phyloP scores from a whole-genome alignment of 2,113 vertebrate species.

The Urocynchramus pylzowi region DNA sequence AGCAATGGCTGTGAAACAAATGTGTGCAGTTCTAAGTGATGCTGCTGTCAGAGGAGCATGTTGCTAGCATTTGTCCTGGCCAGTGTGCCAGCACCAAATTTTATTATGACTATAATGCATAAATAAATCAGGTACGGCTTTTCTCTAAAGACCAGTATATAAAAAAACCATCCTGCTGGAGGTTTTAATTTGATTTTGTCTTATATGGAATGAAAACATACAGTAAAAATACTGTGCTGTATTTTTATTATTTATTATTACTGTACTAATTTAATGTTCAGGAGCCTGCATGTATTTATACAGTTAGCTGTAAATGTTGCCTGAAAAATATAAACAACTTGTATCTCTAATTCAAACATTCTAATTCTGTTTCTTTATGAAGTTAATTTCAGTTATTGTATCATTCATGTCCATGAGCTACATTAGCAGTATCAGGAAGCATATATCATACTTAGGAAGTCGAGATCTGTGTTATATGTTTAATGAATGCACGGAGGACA shows the following conservation, averaged over 20 bases:
- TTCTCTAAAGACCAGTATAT: not conserved
- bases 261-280: slow-evolving; percentile 14
- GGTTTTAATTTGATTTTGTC: slow-evolving; percentile 47
- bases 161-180: slow-evolving; percentile 16
- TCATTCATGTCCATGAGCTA: not conserved
- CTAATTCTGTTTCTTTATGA: slow-evolving; percentile 7
- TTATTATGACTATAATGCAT: slow-evolving; percentile 12
- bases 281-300: not conserved
- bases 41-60: not conserved
- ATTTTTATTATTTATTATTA: not conserved
- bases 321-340: slow-evolving; percentile 1
- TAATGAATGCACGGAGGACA: not conserved
- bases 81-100: not conserved
- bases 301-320: slow-evolving; percentile 1
- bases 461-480: not conserved
- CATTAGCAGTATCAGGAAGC: not conserved
- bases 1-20: not conserved
- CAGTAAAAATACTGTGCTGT: not conserved
- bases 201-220: slow-evolving; percentile 1
- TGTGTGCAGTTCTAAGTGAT: not conserved
- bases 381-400: slow-evolving; percentile 2
- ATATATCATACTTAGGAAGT: not conserved
- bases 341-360: not conserved
- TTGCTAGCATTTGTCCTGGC: slow-evolving; percentile 18
- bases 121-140: slow-evolving; percentile 10